Percentiles rank a stretch among this genome's conserved stretches.
phyloP scores from a whole-genome alignment of 2,797 vertebrate species.

The Pristis pectinata region DNA sequence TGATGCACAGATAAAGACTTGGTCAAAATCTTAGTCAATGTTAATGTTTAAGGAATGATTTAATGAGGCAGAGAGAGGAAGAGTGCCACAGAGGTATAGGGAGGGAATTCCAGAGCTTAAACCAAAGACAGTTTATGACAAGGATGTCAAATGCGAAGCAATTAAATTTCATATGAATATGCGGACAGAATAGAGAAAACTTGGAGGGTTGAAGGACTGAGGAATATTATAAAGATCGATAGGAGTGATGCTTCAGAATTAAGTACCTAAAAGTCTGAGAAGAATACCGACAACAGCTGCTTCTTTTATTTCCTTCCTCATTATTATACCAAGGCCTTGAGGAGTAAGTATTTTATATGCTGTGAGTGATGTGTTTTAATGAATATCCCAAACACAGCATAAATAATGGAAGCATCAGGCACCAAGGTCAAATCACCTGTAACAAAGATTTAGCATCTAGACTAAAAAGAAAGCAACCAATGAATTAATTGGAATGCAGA shows the following conservation, averaged over 20 bases:
- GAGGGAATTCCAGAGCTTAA: background rate
- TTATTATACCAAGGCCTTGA: background rate
- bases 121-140: too few species aligned
- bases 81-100: background rate
- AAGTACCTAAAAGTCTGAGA: background rate
- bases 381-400: background rate
- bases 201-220: too few species aligned
- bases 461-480: background rate
- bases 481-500: background rate
- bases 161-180: too few species aligned
- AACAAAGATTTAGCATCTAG: background rate
- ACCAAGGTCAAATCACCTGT: background rate
- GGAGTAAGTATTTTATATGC: background rate
- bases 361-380: background rate
- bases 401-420: background rate
- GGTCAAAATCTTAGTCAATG: background rate
- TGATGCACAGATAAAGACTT: background rate
- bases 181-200: too few species aligned
- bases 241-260: background rate
- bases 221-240: too few species aligned
- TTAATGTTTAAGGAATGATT: background rate
- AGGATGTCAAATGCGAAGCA: too few species aligned
- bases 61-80: background rate
- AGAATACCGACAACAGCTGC: background rate
- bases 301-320: background rate